Evolutionary conservation across 2,888 invertebrate genomes (phyloP).

Genomic region (Suillia variegata): DNA sequence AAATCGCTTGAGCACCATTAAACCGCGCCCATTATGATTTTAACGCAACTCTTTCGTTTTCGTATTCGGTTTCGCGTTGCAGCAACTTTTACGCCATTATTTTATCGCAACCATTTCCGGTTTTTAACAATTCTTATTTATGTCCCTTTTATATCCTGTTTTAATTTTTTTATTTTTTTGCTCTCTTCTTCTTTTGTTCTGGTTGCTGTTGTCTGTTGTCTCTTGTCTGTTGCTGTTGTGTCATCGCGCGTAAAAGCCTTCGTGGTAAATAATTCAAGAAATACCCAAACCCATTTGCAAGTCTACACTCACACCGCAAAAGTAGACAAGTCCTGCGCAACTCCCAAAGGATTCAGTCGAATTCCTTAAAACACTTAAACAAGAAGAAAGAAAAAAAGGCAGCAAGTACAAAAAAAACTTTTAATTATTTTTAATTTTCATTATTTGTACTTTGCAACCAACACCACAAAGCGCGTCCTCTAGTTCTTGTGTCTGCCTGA

Average conservation of each 20-base stretch:
- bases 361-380: slow-evolving; percentile 9
- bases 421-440: slow-evolving; percentile 58
- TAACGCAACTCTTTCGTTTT: background rate
- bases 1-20: slow-evolving; percentile 51
- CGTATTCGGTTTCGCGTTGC: background rate
- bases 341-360: background rate
- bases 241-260: slow-evolving; percentile 8
- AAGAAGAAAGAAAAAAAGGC: slow-evolving; percentile 27
- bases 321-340: background rate
- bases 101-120: slow-evolving; percentile 43
- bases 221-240: slow-evolving; percentile 13
- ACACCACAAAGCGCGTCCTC: background rate
- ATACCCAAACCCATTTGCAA: slow-evolving; percentile 23
- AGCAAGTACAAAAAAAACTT: slow-evolving; percentile 43
- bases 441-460: slow-evolving; percentile 49
- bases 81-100: slow-evolving; percentile 22
- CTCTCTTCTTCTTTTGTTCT: slow-evolving; percentile 17
- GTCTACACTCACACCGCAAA: background rate
- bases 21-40: slow-evolving; percentile 51
- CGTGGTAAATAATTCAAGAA: slow-evolving; percentile 36
- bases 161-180: background rate
- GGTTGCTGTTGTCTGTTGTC: too few relatives aligned
- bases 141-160: slow-evolving; percentile 8
- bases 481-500: too few relatives aligned
- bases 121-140: slow-evolving; percentile 20